phyloP scores from a whole-genome alignment of 2,797 vertebrate species.

The Chloroceryle inda region DNA sequence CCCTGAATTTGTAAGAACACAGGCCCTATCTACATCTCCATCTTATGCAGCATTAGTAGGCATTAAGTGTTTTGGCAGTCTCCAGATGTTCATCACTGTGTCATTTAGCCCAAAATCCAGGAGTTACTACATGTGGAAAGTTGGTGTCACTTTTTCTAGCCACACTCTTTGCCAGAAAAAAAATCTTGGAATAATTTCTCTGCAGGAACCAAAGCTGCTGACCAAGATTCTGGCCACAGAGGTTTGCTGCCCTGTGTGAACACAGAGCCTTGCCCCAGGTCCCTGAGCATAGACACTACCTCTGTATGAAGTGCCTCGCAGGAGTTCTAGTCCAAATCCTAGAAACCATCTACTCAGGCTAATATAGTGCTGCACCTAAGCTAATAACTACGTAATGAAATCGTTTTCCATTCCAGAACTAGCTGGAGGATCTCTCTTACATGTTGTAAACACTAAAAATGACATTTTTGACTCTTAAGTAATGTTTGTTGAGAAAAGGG shows the following conservation, averaged over 20 bases:
- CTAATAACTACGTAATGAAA: not conserved
- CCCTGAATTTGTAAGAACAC: not conserved
- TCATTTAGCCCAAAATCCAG: not conserved
- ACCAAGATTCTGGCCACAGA: not conserved
- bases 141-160: not conserved
- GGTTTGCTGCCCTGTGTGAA: not conserved
- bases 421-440: not conserved
- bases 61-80: not conserved
- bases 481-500: not conserved
- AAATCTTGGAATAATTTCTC: not conserved
- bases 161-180: not conserved
- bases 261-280: not conserved
- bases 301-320: fast-evolving
- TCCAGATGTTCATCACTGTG: not conserved
- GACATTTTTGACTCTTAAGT: not conserved
- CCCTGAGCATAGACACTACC: fast-evolving
- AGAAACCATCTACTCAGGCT: not conserved
- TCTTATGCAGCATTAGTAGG: not conserved
- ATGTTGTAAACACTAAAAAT: not conserved
- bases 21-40: not conserved
- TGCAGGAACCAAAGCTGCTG: not conserved
- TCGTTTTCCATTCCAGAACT: not conserved
- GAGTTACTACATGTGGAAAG: not conserved
- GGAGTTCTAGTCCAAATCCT: not conserved
- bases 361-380: not conserved